Conservation (phyloP, 2,888 invertebrate genomes). For the Sminthurides aquaticus region DNA sequence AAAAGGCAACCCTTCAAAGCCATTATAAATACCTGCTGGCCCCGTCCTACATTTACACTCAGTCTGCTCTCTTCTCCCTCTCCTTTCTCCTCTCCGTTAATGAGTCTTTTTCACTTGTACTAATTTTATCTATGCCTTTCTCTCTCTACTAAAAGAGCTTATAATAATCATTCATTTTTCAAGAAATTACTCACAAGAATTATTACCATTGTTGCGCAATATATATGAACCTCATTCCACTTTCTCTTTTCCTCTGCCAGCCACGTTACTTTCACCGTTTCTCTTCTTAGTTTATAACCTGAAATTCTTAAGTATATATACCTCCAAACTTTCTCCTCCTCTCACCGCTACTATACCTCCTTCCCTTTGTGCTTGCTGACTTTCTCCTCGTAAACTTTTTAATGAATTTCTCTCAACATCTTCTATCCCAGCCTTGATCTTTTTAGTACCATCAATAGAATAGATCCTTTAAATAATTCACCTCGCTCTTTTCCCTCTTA, state of each 20-base stretch:
- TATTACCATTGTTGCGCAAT: not conserved
- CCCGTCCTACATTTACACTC: not conserved
- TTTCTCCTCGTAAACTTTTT: too few species aligned
- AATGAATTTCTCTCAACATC: not conserved
- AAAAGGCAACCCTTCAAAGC: not conserved
- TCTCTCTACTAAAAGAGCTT: not conserved
- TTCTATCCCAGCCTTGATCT: too few species aligned
- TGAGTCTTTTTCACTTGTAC: not conserved
- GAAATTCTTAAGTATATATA: too few species aligned
- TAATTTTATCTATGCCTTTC: not conserved
- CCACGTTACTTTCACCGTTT: too few species aligned
- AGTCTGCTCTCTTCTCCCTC: not conserved
- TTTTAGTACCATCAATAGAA: not conserved
- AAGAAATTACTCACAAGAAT: not conserved
- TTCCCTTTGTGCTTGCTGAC: too few species aligned
- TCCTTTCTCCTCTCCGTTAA: not conserved
- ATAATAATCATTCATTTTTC: slow-evolving; percentile 4
- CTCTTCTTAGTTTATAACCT: too few species aligned
- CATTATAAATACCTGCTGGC: not conserved
- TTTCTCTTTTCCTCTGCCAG: too few species aligned
- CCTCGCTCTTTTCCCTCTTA: not conserved
- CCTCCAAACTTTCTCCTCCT: too few species aligned
- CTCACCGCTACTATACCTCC: too few species aligned
- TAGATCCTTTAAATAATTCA: not conserved
- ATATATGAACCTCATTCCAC: too few species aligned